phyloP scores from a whole-genome alignment of 2,888 invertebrate genomes.

The Tolmerus cingulatus region DNA sequence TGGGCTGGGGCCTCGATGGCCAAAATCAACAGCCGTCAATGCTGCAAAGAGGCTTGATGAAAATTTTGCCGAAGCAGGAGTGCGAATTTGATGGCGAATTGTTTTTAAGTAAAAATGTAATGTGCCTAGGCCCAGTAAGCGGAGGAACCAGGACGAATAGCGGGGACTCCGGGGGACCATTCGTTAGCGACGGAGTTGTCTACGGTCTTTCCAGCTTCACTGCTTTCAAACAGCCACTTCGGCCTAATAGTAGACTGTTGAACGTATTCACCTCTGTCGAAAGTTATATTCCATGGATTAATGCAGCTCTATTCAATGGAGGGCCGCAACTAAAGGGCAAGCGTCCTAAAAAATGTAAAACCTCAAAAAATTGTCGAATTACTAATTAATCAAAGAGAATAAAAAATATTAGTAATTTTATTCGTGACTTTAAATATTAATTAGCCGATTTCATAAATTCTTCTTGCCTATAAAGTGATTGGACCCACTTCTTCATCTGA shows the following conservation, averaged over 20 bases:
- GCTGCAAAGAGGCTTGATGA: neutral
- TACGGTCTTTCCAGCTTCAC: neutral
- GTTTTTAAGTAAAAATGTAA: neutral
- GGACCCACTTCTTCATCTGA: too few species aligned
- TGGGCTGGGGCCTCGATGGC: neutral
- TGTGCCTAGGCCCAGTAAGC: neutral
- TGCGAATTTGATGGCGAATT: neutral
- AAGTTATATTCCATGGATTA: neutral
- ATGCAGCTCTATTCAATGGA: neutral
- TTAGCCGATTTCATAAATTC: neutral
- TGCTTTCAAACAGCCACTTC: too few species aligned
- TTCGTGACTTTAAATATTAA: too few species aligned
- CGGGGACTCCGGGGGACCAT: neutral
- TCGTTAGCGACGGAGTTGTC: neutral
- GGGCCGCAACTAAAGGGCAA: neutral
- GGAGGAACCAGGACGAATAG: neutral
- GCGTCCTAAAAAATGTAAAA: neutral
- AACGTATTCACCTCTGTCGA: neutral
- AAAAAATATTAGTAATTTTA: too few species aligned
- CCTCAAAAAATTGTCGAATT: neutral
- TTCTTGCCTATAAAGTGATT: neutral
- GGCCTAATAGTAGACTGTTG: neutral
- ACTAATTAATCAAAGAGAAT: neutral
- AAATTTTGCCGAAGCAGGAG: neutral
- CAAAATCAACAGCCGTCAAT: neutral